Evolutionary conservation across 2,888 invertebrate species (phyloP), one percentile per base, ranked within the genome.

Genomic region (Micoletzkya japonica): DNA sequence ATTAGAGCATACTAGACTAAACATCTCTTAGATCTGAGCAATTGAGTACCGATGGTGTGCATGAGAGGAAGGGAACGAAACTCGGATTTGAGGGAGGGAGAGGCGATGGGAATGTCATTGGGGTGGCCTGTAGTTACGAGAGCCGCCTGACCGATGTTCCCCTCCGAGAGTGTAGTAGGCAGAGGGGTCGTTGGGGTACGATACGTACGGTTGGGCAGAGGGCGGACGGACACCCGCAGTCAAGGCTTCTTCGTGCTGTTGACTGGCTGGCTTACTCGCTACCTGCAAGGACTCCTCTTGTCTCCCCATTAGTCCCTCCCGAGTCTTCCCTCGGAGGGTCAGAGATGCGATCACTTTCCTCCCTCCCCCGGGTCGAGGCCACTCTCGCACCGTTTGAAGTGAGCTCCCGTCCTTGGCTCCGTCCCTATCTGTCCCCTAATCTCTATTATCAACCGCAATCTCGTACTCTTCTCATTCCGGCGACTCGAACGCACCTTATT

Each of bases 141-240:
- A n/a, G 14, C 44, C 44, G 4, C 52, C 64, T 64, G 64, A 34
- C 39, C 64, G 30, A 36, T 64, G 64, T 64, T 64, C 64, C 14
- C 85, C 85, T 66, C 82, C 81, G n/a, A 85, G 73, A 1, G 85
- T 84, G 72, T 85, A 85, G 74, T 81, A 85, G 66, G 75, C 81
- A 50, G 80, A 76, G 24, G 84, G 84, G 72, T 85, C 84, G 71
- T 83, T 83, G 26, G 85, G 85, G 72, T 85, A 85, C 7, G 80
- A 77, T 14, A 85, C 82, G 72, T 85, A 85, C 20, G 82, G 80
- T 44, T 74, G 74, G 7, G 77, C 73, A 10, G 78, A 74, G 6
- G 76, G 78, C 24, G 77, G 79, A 34, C 77, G 73, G 20, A 73
- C 70, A 57, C 75, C 74, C 20, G 79, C 74, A 6, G 75, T 72